These are phyloP conservation scores for Hymenochirus boettgeri DNA, from an alignment of 2,113 vertebrate species.

Conservation along the genomic window DNA sequence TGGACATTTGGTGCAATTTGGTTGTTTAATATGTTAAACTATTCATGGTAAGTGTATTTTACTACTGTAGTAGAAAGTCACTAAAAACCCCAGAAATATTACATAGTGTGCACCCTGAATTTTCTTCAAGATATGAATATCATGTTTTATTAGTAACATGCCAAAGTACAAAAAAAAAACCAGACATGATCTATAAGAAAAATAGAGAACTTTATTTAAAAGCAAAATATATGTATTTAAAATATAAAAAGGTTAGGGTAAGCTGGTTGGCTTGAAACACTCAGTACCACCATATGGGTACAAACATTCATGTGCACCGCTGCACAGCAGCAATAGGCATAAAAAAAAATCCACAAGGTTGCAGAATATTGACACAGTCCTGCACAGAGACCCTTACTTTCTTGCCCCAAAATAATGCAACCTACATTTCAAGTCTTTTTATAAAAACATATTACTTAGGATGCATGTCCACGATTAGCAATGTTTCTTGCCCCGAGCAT, in stretches of 20 bases:
- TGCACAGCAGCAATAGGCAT: constrained; percentile 68
- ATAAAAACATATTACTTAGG: constrained; percentile 39
- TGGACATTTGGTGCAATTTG: too few species aligned
- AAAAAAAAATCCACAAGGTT: constrained; percentile 2
- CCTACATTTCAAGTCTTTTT: background rate
- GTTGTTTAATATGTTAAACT: too few species aligned
- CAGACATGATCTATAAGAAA: constrained; percentile 12
- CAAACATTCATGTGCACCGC: constrained; percentile 45
- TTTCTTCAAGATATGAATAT: too few species aligned
- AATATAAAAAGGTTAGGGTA: constrained; percentile 26
- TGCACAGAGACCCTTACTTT: constrained; percentile 17
- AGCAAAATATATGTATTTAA: constrained; percentile 11
- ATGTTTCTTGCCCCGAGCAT: constrained; percentile 47
- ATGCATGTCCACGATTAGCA: constrained; percentile 68
- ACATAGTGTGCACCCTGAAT: too few species aligned
- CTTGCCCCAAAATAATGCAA: background rate
- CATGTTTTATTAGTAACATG: too few species aligned
- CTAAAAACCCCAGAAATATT: too few species aligned
- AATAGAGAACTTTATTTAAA: constrained; percentile 35
- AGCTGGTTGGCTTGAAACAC: background rate
- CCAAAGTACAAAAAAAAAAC: too few species aligned
- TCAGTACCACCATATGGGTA: constrained; percentile 17
- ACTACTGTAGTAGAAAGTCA: too few species aligned
- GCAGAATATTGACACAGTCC: background rate
- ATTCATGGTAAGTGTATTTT: too few species aligned